Conservation (phyloP, 2,797 vertebrate genomes). For the Sylvia borin region DNA sequence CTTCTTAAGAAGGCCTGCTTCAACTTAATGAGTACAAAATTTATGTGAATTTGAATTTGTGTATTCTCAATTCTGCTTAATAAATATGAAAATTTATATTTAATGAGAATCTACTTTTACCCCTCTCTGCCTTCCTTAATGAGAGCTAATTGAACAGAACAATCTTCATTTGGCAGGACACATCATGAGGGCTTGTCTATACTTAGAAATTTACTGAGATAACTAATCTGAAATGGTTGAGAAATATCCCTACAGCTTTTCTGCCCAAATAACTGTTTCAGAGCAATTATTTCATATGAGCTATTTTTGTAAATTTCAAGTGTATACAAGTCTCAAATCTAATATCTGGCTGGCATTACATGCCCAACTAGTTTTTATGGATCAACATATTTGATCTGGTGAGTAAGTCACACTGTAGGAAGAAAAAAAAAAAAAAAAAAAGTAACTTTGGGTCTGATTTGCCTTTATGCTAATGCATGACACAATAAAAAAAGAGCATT, state of each 20-base stretch:
- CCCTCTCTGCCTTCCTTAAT: slow-evolving; percentile 26
- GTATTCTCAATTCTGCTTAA: slow-evolving; percentile 9
- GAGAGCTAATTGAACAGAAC: slow-evolving; percentile 45
- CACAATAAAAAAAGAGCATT: neutral
- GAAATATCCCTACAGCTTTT: slow-evolving; percentile 66
- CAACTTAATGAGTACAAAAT: neutral
- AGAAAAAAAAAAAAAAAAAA: neutral
- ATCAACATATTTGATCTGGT: slow-evolving; percentile 11
- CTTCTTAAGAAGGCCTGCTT: neutral
- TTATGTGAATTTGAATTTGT: slow-evolving; percentile 11
- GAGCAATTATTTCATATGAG: slow-evolving; percentile 60
- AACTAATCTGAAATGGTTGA: slow-evolving; percentile 52
- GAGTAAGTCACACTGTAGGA: neutral
- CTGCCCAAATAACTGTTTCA: slow-evolving; percentile 46
- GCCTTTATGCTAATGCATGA: neutral
- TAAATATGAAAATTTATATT: slow-evolving; percentile 49
- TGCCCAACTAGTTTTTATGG: slow-evolving; percentile 13
- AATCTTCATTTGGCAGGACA: slow-evolving; percentile 32
- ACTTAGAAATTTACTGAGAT: slow-evolving; percentile 58
- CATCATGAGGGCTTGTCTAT: slow-evolving; percentile 23
- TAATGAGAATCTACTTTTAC: slow-evolving; percentile 44
- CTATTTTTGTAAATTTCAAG: slow-evolving; percentile 67
- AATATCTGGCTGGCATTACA: slow-evolving; percentile 30
- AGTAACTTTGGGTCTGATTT: neutral
- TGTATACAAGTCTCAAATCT: slow-evolving; percentile 52